These are phyloP conservation scores for Parambassis ranga DNA, from an alignment of 2,797 vertebrate genomes.

Conservation along the genomic window DNA sequence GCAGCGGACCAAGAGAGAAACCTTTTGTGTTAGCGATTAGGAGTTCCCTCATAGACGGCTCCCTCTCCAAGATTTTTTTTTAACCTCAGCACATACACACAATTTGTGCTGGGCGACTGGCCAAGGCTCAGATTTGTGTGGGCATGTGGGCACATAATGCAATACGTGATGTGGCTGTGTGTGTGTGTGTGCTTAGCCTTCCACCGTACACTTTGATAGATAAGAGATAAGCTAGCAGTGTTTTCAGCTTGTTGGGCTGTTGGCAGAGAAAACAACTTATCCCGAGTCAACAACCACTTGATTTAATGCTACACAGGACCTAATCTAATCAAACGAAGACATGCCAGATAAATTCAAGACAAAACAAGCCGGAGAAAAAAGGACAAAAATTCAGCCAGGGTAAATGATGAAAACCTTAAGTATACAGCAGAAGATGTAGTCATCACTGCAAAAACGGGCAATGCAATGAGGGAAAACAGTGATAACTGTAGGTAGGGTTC, in stretches of 20 bases:
- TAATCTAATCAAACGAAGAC: conserved; percentile 14
- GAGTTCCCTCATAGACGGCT: conserved; percentile 36
- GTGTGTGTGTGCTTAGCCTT: background rate
- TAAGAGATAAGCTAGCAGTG: conserved; percentile 21
- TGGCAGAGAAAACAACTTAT: conserved; percentile 3
- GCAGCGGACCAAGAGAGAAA: conserved; percentile 48
- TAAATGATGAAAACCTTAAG: background rate
- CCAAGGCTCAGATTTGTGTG: conserved; percentile 30
- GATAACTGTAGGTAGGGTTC: no score
- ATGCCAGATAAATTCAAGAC: background rate
- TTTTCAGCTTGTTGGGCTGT: conserved; percentile 9
- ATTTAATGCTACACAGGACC: conserved; percentile 15
- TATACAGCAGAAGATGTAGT: no score
- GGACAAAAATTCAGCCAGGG: background rate
- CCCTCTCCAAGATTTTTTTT: conserved; percentile 1
- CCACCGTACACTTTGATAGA: conserved; percentile 19
- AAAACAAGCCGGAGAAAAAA: background rate
- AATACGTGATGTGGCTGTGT: conserved; percentile 9
- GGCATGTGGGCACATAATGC: conserved; percentile 19
- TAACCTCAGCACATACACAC: conserved; percentile 2
- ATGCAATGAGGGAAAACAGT: no score
- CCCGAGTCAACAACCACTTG: conserved; percentile 25
- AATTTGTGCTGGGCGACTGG: conserved; percentile 7
- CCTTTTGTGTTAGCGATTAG: conserved; percentile 35
- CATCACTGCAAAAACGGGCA: no score